These are phyloP conservation scores for Holotrichia oblita DNA, from an alignment of 1,140 invertebrate genomes.

Conservation along the genomic window DNA sequence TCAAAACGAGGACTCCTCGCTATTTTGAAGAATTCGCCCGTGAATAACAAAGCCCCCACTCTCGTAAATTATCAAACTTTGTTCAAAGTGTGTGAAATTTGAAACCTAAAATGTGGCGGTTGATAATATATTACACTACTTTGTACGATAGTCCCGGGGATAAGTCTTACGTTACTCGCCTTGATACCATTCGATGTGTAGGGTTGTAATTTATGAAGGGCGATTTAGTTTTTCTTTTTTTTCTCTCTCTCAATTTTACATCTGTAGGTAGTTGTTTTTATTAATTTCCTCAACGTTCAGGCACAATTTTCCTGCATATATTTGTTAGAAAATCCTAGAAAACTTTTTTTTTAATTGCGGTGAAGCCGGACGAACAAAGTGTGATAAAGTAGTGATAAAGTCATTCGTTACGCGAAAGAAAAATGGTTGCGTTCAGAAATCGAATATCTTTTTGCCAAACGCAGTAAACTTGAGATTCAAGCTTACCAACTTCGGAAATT, in stretches of 20 bases:
- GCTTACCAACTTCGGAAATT: too few species aligned
- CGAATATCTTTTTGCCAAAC: too few species aligned
- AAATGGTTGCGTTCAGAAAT: too few species aligned
- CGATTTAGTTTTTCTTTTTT: not conserved
- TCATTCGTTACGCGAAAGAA: too few species aligned
- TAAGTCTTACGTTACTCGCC: not conserved
- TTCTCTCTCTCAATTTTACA: too few species aligned
- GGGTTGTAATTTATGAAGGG: not conserved
- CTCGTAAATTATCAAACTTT: conserved; percentile 25
- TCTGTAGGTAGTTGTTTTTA: too few species aligned
- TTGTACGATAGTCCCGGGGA: conserved; percentile 2
- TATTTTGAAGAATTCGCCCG: conserved; percentile 26
- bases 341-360: too few species aligned
- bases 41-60: conserved; percentile 9
- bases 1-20: not conserved
- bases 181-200: not conserved
- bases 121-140: conserved; percentile 30
- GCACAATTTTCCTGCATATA: not conserved
- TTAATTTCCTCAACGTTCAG: not conserved
- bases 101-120: conserved; percentile 10
- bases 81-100: conserved; percentile 20
- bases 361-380: too few species aligned
- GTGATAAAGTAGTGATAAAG: too few species aligned
- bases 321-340: too few species aligned
- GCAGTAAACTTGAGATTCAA: too few species aligned